These are phyloP conservation scores for Upupa epops DNA, from an alignment of 2,113 vertebrate genomes.

Conservation along the genomic window DNA sequence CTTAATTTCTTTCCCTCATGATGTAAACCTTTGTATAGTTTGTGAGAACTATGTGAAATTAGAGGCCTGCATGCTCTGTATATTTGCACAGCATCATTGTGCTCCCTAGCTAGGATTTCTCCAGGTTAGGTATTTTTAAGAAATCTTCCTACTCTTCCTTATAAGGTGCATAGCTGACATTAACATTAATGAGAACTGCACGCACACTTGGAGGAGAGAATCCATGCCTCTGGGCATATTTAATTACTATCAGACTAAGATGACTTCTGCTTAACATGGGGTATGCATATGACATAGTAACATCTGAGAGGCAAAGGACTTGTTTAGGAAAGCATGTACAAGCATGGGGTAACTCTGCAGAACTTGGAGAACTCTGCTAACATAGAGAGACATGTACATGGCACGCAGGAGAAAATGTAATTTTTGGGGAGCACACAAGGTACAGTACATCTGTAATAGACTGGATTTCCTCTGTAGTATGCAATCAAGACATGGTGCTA, in stretches of 20 bases:
- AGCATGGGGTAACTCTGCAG: background rate
- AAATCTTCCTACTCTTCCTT: background rate
- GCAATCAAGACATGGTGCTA: conserved; percentile 31
- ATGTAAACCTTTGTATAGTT: background rate
- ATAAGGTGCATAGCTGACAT: background rate
- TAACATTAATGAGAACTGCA: conserved; percentile 5
- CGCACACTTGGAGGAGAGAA: background rate
- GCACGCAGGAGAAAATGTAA: background rate
- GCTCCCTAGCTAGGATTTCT: background rate
- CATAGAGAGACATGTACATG: background rate
- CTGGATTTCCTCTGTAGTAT: conserved; percentile 5
- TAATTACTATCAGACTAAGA: conserved; percentile 32
- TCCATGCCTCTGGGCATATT: conserved; percentile 20
- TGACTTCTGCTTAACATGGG: background rate
- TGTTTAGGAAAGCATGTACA: background rate
- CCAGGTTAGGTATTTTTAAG: background rate
- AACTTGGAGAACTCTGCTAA: background rate
- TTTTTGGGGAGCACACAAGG: background rate
- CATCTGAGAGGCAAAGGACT: background rate
- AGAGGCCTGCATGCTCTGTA: background rate
- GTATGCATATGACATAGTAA: background rate
- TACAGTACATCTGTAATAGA: background rate
- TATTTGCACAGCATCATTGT: background rate
- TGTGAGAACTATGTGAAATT: background rate
- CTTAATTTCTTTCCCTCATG: background rate